phyloP scores from a whole-genome alignment of 1,140 invertebrate species.

The Micrasema longulum region DNA sequence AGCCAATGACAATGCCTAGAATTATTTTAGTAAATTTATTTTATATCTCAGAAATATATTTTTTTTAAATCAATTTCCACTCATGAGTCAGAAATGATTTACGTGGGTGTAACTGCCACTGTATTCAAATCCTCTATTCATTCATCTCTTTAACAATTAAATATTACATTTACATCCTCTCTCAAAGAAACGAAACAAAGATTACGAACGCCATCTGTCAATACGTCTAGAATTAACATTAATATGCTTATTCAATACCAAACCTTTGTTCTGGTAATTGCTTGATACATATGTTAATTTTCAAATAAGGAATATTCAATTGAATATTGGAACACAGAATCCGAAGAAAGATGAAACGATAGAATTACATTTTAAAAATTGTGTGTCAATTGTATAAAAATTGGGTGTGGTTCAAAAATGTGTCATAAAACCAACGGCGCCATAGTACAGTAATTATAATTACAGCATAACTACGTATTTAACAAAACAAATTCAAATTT shows the following conservation, averaged over 20 bases:
- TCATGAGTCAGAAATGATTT: background rate
- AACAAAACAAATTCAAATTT: too few species aligned
- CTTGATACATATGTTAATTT: conserved; percentile 1
- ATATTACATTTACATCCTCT: conserved; percentile 15
- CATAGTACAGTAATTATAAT: too few species aligned
- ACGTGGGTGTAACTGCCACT: conserved; percentile 11
- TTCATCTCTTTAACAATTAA: conserved; percentile 11
- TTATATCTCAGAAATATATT: too few species aligned
- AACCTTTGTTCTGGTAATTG: conserved; percentile 24
- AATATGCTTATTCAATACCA: conserved; percentile 23
- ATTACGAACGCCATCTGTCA: conserved; percentile 26
- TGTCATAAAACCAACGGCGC: too few species aligned
- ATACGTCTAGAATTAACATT: conserved; percentile 7
- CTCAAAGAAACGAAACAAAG: conserved; percentile 17
- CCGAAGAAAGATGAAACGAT: background rate
- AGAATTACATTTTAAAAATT: too few species aligned
- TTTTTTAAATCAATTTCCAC: too few species aligned
- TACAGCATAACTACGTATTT: too few species aligned
- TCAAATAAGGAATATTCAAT: background rate
- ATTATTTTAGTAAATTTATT: too few species aligned
- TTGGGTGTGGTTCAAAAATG: too few species aligned
- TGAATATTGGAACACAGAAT: background rate
- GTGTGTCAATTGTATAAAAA: too few species aligned
- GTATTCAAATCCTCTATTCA: conserved; percentile 21
- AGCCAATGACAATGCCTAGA: too few species aligned